Base-by-base conservation (phyloP, 2,797 vertebrate species). In the Otolemur crassicaudatus region DNA sequence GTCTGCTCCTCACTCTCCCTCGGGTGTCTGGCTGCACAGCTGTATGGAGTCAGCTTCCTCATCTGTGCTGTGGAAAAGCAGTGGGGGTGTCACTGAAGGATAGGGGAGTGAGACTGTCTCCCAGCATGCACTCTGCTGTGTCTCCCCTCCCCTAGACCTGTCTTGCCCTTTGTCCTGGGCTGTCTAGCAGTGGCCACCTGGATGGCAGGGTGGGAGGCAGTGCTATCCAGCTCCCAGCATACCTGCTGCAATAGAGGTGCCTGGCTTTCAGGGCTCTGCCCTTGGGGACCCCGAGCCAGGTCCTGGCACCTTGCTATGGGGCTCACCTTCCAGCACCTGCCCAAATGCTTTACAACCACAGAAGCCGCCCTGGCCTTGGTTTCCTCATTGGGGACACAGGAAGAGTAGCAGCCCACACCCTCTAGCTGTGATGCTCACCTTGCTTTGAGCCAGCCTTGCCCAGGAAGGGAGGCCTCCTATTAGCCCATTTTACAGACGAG, bases 381-480 rank as follows among this genome's bases (percentile, higher is more conserved):
- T 43, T 93, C 49, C n/a, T 27, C 0, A 1, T 10, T 58, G n/a
- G 81, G 17, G 67, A 69, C 25, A 2, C 3, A 40, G 53, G 34
- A 27, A 14, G 17, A 3, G 1, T 8, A 65, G 8, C 22, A 16
- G 76, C 13, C 0, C 73, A 20, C 2, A 0, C 20, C 7, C 34
- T 77, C 7, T 40, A 16, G 67, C 65, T 17, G 34, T 17, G 22
- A n/a, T 0, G 0, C 17, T 20, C 27, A 46, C 70, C 86, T 53
- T 6, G 27, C 25, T 34, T 12, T 0, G 22, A 79, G 12, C 61
- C 22, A 12, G 60, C 19, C 84, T 49, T 16, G 37, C 9, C 58
- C 11, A 0, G 63, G 46, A 12, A 9, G 2, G 9, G 34, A 61
- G 0, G 0, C 7, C 22, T 0, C 1, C 8, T 1, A 0, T 27